Base-by-base conservation (phyloP, 2,113 vertebrate species). In the Ammodytes marinus region DNA sequence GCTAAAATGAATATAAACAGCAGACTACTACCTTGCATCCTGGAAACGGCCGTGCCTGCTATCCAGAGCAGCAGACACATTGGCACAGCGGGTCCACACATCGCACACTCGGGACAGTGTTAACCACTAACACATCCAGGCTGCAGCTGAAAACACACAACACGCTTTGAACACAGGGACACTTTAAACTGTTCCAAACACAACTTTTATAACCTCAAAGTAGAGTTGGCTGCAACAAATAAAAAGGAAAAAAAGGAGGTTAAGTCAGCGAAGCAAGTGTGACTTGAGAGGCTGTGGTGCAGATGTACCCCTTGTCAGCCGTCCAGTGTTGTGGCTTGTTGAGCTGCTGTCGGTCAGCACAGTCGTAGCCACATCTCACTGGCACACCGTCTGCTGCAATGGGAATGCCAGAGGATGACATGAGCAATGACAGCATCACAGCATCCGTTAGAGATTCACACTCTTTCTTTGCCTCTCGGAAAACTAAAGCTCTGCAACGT, bases 1-100 rank as follows among this genome's bases (percentile, higher is more conserved):
- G 49, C 66, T 9, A n/a, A 40, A 12, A 39, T 15, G 1, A 55
- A 27, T 10, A 84, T 8, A 61, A 70, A 19, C 14, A 11, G 53
- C 15, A 42, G 14, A 50, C 17, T 11, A 13, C n/a, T 82, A 94
- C 93, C 87, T 85, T 69, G 68, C 1, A 76, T 70, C 8, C 37
- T 72, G 50, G 69, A 71, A 13, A 87, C 69, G 43, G 72, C 54
- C n/a, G 58, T 17, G 45, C 64, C 76, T 0, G 54, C 0, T 0
- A 80, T 55, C 73, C 82, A 93, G n/a, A 93, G 78, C 53, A 92
- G 86, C 84, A 92, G 77, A 63, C 50, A 69, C 52, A 77, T 71
- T 5, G 8, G 68, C 64, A 85, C 35, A 13, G 54, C 68, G 8
- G 80, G 71, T 68, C 86, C 84, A 70, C 78, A 69, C 92, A 93